A percentile compares a stretch with the other conserved stretches of the same genome.
Conservation (phyloP, 2,797 vertebrate species). For the Acanthurus tractus region DNA sequence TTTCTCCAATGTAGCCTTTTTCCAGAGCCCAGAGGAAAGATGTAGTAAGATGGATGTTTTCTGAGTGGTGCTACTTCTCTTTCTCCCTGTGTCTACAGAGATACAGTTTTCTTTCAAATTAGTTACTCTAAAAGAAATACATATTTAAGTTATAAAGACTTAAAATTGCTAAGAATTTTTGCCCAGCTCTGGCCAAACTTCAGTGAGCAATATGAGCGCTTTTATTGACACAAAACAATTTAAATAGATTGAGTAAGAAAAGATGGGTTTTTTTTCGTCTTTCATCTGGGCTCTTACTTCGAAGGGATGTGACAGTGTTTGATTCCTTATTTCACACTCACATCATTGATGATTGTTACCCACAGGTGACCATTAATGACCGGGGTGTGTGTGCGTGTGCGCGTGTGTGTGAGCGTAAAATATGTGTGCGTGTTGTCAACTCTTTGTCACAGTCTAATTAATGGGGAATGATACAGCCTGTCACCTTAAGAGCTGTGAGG, state of each 20-base stretch:
- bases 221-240: neutral
- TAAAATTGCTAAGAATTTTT: neutral
- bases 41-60: conserved; percentile 15
- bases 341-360: conserved; percentile 88
- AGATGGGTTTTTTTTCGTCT: conserved; percentile 46
- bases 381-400: conserved; percentile 72
- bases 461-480: conserved; percentile 90
- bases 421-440: conserved; percentile 71
- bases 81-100: neutral
- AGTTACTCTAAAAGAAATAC: neutral
- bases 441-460: conserved; percentile 87
- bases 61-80: conserved; percentile 9
- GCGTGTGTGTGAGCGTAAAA: conserved; percentile 54
- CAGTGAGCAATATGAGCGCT: too few relatives aligned
- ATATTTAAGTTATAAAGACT: neutral
- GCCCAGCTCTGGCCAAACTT: too few relatives aligned
- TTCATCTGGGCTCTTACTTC: conserved; percentile 83
- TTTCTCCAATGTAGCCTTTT: conserved; percentile 67
- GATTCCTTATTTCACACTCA: conserved; percentile 77
- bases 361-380: conserved; percentile 88
- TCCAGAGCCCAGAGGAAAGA: conserved; percentile 88
- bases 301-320: conserved; percentile 73
- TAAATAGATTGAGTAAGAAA: neutral
- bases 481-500: conserved; percentile 46
- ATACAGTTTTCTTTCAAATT: conserved; percentile 3